phyloP scores from a whole-genome alignment of 1,140 invertebrate species.

The Cotesia vestalis region DNA sequence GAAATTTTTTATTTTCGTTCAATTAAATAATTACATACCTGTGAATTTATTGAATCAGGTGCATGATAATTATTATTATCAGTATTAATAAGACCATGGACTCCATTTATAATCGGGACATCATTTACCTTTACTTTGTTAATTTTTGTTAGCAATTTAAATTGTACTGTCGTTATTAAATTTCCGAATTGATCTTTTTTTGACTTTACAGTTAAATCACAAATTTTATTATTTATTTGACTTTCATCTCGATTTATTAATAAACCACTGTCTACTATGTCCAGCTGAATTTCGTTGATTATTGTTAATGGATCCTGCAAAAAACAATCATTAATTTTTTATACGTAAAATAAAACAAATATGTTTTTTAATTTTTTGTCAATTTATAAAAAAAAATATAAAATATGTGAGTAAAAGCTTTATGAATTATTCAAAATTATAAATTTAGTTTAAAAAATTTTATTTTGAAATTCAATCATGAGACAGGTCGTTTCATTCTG shows the following conservation, averaged over 20 bases:
- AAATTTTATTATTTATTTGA: slow-evolving; percentile 39
- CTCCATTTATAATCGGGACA: slow-evolving; percentile 46
- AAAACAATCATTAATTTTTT: slow-evolving; percentile 13
- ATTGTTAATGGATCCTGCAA: slow-evolving; percentile 16
- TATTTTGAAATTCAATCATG: slow-evolving; percentile 32
- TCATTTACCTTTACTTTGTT: slow-evolving; percentile 36
- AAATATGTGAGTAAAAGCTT: no score
- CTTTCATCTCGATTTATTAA: neutral
- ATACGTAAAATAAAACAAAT: neutral
- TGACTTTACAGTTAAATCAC: slow-evolving; percentile 41
- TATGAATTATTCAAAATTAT: no score
- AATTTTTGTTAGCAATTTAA: slow-evolving; percentile 43
- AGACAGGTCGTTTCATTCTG: slow-evolving; percentile 27
- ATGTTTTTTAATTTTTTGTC: no score
- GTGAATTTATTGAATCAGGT: slow-evolving; percentile 39
- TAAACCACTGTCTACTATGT: slow-evolving; percentile 33
- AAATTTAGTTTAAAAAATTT: slow-evolving; percentile 26
- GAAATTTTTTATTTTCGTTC: neutral
- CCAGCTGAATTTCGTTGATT: slow-evolving; percentile 44
- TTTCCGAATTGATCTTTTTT: slow-evolving; percentile 40
- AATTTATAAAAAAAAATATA: no score
- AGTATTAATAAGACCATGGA: slow-evolving; percentile 34
- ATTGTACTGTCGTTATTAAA: slow-evolving; percentile 42
- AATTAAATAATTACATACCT: slow-evolving; percentile 42
- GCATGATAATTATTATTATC: neutral